phyloP scores from a whole-genome alignment of 2,113 vertebrate species.

The Addax nasomaculatus region DNA sequence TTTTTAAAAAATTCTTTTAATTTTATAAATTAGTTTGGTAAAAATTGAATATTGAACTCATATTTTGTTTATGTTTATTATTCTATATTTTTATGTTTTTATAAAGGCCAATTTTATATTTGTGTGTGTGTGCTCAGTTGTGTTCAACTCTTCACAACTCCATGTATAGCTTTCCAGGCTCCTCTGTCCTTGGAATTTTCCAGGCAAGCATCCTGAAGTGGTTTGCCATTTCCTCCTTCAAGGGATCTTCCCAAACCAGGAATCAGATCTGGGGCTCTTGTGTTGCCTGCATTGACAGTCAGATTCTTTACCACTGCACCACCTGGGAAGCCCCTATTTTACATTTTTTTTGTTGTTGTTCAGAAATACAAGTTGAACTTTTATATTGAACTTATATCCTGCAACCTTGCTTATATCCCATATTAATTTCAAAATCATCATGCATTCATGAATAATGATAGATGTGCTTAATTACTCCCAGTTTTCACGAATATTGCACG shows the following conservation, averaged over 20 bases:
- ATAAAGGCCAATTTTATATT: neutral
- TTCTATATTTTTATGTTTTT: neutral
- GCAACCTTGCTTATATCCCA: neutral
- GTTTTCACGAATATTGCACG: neutral
- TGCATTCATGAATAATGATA: neutral
- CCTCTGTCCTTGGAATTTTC: neutral
- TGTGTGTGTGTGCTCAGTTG: neutral
- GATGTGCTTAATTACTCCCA: neutral
- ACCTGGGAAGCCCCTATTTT: neutral
- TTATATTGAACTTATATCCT: neutral
- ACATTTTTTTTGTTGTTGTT: too few relatives aligned
- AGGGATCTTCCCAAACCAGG: neutral
- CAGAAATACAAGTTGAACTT: neutral
- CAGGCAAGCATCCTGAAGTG: neutral
- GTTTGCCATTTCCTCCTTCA: neutral
- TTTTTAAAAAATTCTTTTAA: neutral
- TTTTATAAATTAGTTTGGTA: neutral
- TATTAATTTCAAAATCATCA: neutral
- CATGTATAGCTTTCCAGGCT: neutral
- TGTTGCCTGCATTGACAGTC: fast-evolving
- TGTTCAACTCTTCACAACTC: neutral
- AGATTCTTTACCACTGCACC: neutral
- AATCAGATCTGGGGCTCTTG: neutral
- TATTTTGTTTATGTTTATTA: neutral
- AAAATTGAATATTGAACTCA: neutral